Conservation (phyloP, 2,888 invertebrate species). For the Caenorhabditis doughertyi region DNA sequence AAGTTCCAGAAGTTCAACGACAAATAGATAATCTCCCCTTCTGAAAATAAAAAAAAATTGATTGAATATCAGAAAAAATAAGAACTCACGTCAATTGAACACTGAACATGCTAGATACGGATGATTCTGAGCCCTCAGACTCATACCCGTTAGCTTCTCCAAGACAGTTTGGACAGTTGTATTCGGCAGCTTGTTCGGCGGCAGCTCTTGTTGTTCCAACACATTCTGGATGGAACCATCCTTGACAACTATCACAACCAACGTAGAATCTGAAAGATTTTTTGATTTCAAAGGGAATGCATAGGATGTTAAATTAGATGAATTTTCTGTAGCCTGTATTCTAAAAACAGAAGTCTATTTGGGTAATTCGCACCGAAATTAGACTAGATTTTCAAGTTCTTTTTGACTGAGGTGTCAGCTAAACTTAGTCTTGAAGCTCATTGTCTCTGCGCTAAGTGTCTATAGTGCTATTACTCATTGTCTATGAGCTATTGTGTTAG, state of each 20-base stretch:
- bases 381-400: too few species aligned
- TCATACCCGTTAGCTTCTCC: constrained; percentile 51
- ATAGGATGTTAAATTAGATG: too few species aligned
- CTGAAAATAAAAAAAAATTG: constrained; percentile 44
- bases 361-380: too few species aligned
- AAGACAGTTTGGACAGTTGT: constrained; percentile 94
- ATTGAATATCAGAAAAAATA: background rate
- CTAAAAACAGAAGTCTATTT: too few species aligned
- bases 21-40: constrained; percentile 64
- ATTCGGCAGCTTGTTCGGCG: constrained; percentile 94
- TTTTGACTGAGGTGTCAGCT: too few species aligned
- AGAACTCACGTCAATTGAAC: constrained; percentile 30
- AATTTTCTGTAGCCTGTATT: too few species aligned
- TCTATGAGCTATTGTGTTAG: too few species aligned
- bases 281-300: too few species aligned
- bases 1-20: constrained; percentile 67
- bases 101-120: constrained; percentile 31
- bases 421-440: too few species aligned
- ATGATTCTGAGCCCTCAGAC: constrained; percentile 41
- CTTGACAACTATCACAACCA: constrained; percentile 98
- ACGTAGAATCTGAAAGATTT: constrained; percentile 91
- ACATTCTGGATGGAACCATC: constrained; percentile 99
- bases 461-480: too few species aligned
- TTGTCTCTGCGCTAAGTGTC: too few species aligned
- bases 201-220: constrained; percentile 87